Base-by-base conservation (phyloP, 2,888 invertebrate genomes). In the Lithophane ornitopus region DNA sequence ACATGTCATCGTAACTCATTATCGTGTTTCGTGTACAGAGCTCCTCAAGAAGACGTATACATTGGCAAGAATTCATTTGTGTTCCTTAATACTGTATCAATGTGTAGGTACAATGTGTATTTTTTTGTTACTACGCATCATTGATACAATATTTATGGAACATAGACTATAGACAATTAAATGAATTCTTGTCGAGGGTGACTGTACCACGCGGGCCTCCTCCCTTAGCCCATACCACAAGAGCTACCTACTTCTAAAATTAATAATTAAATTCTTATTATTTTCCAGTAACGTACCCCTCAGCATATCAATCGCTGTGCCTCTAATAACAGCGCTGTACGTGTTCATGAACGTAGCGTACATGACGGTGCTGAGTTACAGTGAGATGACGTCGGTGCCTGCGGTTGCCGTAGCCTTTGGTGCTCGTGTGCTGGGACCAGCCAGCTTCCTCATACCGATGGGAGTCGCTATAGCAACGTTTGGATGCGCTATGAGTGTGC, bases 311-410 rank as follows among this genome's bases (percentile, higher is more conserved):
- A 98, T 98, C 69, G 98, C 98, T 0, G 98, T 99, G 0, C 98
- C 98, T 0, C 94, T 98, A 11, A 98, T 98, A 46, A 98, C 98
- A 0, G 93, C 97, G 0, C 97, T 98, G 16, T 99, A 98, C 91
- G 98, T 98, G 41, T 97, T 98, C 88, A 98, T 98, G 97, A 99
- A 98, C 90, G 97, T 98, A 26, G 98, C 98, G n/a, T 99, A 98
- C 93, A 98, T 98, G 97, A 97, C 98, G 0, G 98, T 98, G 8
- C 94, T 99, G 86, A 97, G 97, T 4, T 97, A 97, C 70, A 94
- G 97, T 0, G 98, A 98, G 90, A 98, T 99, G 97, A 95, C 98
- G 22, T 95, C 96, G 8, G 97, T 98, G 0, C 97, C 97, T 1
- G 98, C 98, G 0, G 98, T 99, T 0, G 99, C 98, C 0, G 98